Evolutionary conservation across 2,888 invertebrate genomes (phyloP), one percentile per base, ranked within the genome.

Genomic region (Tupiocoris notatus): DNA sequence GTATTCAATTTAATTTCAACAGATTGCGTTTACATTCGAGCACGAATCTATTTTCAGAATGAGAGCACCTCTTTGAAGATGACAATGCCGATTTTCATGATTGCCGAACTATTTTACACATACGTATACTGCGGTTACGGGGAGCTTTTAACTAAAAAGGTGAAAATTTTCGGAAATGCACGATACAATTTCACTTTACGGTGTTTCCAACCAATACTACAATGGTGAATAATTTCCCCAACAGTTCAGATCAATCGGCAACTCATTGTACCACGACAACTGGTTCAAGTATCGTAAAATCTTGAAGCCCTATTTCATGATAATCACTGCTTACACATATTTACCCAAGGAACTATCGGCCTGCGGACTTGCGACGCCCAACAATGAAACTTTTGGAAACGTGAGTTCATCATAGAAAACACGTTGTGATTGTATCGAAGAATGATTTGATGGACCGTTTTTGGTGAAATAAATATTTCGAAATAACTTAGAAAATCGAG

Each of bases 111-210:
- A 24, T 62, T 22, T 20, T 73, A 73, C 25, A 73, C 73, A 1
- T 73, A 62, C 39, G 1, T 73, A 2, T 73, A 73, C 56, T 73
- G 73, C 22, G 18, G 25, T 6, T 73, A 62, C 16, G 73, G 62
- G 54, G 73, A 73, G 20, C 1, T 22, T 22, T 39, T 73, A 21
- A 73, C 73, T 2, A 20, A 62, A 17, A 7, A 3, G 21, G 73
- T 73, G 23, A 39, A 23, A 18, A 24, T 24, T 25, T 0, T n/a
- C n/a, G n/a, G n/a, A n/a, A n/a, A n/a, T n/a, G n/a, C n/a, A n/a
- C n/a, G n/a, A n/a, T n/a, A n/a, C n/a, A n/a, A n/a, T n/a, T n/a
- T n/a, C n/a, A n/a, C n/a, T n/a, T n/a, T n/a, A n/a, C n/a, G n/a
- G n/a, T n/a, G n/a, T n/a, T n/a, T n/a, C n/a, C n/a, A n/a, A n/a